Evolutionary conservation across 1,140 invertebrate species (phyloP).

Genomic region (Brachionus calyciflorus): DNA sequence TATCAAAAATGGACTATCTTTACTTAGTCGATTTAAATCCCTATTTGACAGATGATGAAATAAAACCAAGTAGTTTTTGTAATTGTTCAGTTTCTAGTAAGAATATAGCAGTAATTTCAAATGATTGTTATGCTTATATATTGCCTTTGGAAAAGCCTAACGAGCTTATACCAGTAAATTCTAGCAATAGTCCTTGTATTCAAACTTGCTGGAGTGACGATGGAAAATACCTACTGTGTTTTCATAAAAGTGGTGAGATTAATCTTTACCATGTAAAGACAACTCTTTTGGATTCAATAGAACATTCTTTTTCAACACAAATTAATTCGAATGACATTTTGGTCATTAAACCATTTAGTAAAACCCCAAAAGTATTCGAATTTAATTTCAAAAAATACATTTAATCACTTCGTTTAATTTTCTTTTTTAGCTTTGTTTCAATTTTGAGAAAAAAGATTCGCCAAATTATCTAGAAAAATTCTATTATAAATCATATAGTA

Average conservation of each 20-base stretch:
- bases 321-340: slow-evolving; percentile 16
- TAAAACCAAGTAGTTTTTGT: not conserved
- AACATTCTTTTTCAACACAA: not conserved
- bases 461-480: slow-evolving; percentile 12
- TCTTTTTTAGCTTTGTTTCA: slow-evolving; percentile 14
- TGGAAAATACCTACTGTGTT: not conserved
- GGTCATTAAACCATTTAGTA: slow-evolving; percentile 27
- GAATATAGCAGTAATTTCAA: slow-evolving; percentile 5
- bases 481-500: not conserved
- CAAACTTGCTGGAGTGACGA: slow-evolving; percentile 9
- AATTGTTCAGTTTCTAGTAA: slow-evolving; percentile 1
- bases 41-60: slow-evolving; percentile 1
- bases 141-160: slow-evolving; percentile 43
- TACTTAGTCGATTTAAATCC: slow-evolving; percentile 38
- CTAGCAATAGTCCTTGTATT: slow-evolving; percentile 15
- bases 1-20: slow-evolving; percentile 44
- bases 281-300: not conserved
- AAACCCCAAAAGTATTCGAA: slow-evolving; percentile 16
- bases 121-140: slow-evolving; percentile 31
- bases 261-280: slow-evolving; percentile 26
- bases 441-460: not conserved
- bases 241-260: not conserved
- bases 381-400: not conserved
- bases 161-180: slow-evolving; percentile 18
- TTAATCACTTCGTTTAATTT: not conserved